Base-by-base conservation (phyloP, 2,888 invertebrate species). In the Sarcophaga subvicina region DNA sequence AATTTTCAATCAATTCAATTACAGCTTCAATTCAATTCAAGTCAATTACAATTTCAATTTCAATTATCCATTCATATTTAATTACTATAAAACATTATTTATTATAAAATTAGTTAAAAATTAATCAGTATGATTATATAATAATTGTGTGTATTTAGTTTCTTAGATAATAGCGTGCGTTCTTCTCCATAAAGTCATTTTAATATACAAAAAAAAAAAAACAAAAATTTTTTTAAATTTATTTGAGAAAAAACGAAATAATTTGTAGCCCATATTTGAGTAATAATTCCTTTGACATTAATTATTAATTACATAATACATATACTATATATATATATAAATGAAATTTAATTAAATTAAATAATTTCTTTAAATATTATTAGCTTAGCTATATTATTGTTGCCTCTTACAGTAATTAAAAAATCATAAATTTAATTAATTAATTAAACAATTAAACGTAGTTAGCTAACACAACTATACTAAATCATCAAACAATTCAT, bases 141-240 rank as follows among this genome's bases (percentile, higher is more conserved):
- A 75, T 91, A 89, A 91, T 90, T 91, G 89, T 91, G 91, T 91
- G 89, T 91, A 86, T 86, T 90, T 91, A 91, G 90, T 89, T 90
- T 49, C 49, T 90, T 82, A 84, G 86, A 62, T 70, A 87, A 72
- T 90, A 91, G 90, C 88, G 87, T 90, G 90, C 88, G 87, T 90
- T 90, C 25, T 60, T 60, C 11, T 14, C 54, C 54, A 54, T 27
- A 54, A 75, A 63, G 20, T n/a, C 27, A 27, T 45, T 11, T 12
- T 25, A 37, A 75, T 66, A 37, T 77, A 22, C 47, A 10, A 20
- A 71, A 66, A 45, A 60, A 22, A 22, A 76, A 59, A 37, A 66
- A 67, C 45, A 70, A 20, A 11, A 64, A 80, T 54, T 20, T 14
- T 17, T 37, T 37, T 37, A 2, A 37, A 37, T 8, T 8, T 37